Evolutionary conservation across 2,888 invertebrate species (phyloP).

Genomic region (Stratiomys singularior): DNA sequence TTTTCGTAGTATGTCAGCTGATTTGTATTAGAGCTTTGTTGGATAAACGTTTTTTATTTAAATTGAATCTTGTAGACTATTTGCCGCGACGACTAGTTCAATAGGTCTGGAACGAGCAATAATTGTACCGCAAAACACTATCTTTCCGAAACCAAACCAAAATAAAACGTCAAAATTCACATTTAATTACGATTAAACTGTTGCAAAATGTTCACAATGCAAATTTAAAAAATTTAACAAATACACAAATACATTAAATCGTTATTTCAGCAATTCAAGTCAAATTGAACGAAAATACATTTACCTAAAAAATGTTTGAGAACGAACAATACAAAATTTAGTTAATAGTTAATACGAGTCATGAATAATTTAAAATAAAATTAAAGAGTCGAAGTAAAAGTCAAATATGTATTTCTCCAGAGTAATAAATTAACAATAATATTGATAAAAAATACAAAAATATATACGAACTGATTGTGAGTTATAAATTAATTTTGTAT

Average conservation of each 20-base stretch:
- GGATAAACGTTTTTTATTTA: not conserved
- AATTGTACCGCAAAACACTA: not conserved
- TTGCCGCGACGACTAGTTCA: too few relatives aligned
- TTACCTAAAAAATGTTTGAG: conserved; percentile 2
- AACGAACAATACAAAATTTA: not conserved
- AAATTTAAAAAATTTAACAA: not conserved
- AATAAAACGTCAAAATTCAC: conserved; percentile 1
- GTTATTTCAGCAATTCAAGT: conserved; percentile 16
- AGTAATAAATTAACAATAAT: conserved; percentile 34
- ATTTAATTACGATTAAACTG: not conserved
- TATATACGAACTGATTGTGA: conserved; percentile 46
- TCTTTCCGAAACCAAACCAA: not conserved
- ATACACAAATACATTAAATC: not conserved
- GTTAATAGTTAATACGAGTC: conserved; percentile 14
- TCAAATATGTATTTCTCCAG: conserved; percentile 27
- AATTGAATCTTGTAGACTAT: not conserved
- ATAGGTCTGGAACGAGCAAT: too few relatives aligned
- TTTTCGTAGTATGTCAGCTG: not conserved
- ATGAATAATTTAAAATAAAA: conserved; percentile 24
- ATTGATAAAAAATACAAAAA: conserved; percentile 33
- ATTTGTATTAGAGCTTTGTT: not conserved
- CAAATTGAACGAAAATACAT: not conserved
- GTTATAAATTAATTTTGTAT: conserved; percentile 17
- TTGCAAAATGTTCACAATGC: conserved; percentile 4
- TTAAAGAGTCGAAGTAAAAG: conserved; percentile 13